Evolutionary conservation across 2,797 vertebrate species (phyloP).

Genomic region (Alca torda): DNA sequence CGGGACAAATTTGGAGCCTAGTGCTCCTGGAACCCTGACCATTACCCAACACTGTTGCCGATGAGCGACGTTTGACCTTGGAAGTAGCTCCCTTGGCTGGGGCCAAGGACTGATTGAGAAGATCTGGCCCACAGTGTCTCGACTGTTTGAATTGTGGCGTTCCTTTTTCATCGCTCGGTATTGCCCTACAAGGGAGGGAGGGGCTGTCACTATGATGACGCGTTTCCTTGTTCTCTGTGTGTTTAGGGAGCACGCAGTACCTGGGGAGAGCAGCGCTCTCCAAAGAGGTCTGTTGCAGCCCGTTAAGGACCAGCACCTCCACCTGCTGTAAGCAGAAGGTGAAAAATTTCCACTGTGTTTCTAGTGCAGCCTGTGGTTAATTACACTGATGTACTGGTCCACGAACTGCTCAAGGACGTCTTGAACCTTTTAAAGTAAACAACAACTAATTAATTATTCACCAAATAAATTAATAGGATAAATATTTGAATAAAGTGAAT

Average conservation of each 20-base stretch:
- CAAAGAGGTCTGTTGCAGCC: background rate
- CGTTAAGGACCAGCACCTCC: background rate
- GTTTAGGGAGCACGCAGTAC: fast-evolving
- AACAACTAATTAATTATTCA: background rate
- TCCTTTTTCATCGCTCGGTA: background rate
- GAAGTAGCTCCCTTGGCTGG: background rate
- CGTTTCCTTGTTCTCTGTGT: background rate
- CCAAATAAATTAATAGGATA: background rate
- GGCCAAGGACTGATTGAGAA: background rate
- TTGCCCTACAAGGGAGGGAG: background rate
- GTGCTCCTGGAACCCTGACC: background rate
- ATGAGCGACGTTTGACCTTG: background rate
- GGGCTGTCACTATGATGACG: background rate
- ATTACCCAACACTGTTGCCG: background rate
- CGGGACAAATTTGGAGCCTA: background rate
- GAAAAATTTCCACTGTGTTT: background rate
- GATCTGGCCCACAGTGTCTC: background rate
- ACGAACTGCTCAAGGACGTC: background rate
- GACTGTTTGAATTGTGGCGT: background rate
- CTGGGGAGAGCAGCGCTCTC: background rate
- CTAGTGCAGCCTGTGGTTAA: background rate
- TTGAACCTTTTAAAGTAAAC: slow-evolving; percentile 5
- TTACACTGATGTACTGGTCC: background rate
- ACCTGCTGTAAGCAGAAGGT: background rate
- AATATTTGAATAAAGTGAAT: background rate